A percentile compares a stretch with the other conserved stretches of the same genome.
These are phyloP conservation scores for Nezara viridula DNA, from an alignment of 2,888 invertebrate genomes.

Conservation along the genomic window DNA sequence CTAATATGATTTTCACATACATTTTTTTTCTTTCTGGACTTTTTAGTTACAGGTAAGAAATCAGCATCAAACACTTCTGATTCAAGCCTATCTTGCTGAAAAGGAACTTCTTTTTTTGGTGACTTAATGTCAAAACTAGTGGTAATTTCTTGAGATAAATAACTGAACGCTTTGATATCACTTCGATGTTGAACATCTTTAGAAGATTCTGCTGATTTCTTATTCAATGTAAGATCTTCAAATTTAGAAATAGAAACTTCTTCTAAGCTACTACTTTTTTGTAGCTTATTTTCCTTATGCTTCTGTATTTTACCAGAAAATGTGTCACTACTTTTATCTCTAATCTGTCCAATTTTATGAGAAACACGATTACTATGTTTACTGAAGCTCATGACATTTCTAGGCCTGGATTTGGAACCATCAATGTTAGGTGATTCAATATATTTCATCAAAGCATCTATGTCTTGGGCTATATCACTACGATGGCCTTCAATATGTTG, in stretches of 20 bases:
- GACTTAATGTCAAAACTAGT: constrained; percentile 13
- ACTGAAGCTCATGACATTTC: constrained; percentile 65
- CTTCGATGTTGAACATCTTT: neutral
- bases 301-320: constrained; percentile 63
- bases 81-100: constrained; percentile 66
- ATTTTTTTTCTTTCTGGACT: constrained; percentile 66
- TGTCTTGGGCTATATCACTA: constrained; percentile 74
- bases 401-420: constrained; percentile 66
- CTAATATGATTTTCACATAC: constrained; percentile 51
- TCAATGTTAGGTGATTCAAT: constrained; percentile 72
- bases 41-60: constrained; percentile 68
- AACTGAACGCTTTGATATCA: neutral
- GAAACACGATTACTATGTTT: constrained; percentile 68
- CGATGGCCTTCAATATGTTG: constrained; percentile 83
- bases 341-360: constrained; percentile 63
- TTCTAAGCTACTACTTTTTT: constrained; percentile 84
- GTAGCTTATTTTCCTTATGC: constrained; percentile 70
- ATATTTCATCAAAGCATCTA: constrained; percentile 83
- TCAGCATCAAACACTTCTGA: constrained; percentile 68
- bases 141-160: neutral
- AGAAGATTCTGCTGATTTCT: neutral
- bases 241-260: constrained; percentile 84
- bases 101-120: constrained; percentile 63
- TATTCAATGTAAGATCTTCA: constrained; percentile 75
- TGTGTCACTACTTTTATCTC: constrained; percentile 65